These are phyloP conservation scores for Labia minor DNA, from an alignment of 2,888 invertebrate genomes.

Conservation along the genomic window DNA sequence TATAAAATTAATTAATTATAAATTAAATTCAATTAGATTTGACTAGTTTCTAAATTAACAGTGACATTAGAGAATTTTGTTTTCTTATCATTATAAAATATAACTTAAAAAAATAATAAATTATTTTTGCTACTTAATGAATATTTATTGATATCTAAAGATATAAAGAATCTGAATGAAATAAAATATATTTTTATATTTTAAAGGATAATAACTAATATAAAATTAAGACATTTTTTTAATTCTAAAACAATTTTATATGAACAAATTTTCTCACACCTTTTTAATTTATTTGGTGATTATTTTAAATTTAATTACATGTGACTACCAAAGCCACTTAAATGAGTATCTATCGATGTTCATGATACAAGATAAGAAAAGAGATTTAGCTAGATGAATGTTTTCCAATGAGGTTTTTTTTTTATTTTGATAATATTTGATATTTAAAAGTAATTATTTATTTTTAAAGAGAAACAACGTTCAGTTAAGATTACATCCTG, in stretches of 20 bases:
- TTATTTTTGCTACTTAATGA: too few relatives aligned
- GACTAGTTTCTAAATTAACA: too few relatives aligned
- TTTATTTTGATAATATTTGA: background rate
- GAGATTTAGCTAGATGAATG: background rate
- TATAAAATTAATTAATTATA: too few relatives aligned
- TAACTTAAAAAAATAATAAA: too few relatives aligned
- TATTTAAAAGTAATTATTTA: background rate
- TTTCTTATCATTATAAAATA: too few relatives aligned
- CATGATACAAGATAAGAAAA: background rate
- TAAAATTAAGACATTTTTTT: too few relatives aligned
- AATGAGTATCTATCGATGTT: background rate
- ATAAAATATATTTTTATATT: too few relatives aligned
- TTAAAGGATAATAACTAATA: too few relatives aligned
- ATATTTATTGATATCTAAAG: too few relatives aligned
- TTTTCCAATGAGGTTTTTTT: background rate
- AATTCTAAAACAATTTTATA: conserved; percentile 2
- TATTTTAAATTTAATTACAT: background rate
- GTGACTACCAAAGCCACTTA: background rate
- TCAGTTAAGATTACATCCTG: background rate
- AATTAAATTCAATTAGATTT: too few relatives aligned
- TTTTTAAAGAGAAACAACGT: background rate
- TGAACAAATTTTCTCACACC: background rate
- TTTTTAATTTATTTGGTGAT: background rate
- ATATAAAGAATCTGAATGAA: too few relatives aligned
- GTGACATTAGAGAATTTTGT: too few relatives aligned